Evolutionary conservation across 2,888 invertebrate genomes (phyloP).

Genomic region (Mesorhabditis sp.): DNA sequence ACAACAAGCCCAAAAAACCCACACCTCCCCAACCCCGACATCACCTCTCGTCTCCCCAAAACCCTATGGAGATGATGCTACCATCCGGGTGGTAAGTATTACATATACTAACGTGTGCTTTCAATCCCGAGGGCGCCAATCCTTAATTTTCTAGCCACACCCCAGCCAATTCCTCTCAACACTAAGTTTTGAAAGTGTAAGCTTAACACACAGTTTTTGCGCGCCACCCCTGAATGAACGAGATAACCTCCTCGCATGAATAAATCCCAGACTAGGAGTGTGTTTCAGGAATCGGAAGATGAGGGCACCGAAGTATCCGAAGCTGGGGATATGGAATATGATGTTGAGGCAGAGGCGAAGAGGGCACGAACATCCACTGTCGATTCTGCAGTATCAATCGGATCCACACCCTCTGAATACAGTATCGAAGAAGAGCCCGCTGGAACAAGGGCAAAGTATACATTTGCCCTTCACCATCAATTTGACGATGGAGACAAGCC

Average conservation of each 20-base stretch:
- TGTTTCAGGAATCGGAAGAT: slow-evolving; percentile 4
- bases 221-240: too few relatives aligned
- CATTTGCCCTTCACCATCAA: not conserved
- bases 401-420: not conserved
- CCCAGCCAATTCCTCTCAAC: too few relatives aligned
- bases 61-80: slow-evolving; percentile 39
- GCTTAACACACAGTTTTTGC: too few relatives aligned
- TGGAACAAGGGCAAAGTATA: not conserved
- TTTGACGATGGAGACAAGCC: not conserved
- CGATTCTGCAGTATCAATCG: not conserved
- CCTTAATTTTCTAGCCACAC: not conserved
- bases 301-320: slow-evolving; percentile 3
- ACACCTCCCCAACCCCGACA: not conserved
- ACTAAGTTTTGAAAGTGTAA: too few relatives aligned
- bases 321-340: not conserved
- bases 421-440: slow-evolving; percentile 5
- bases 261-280: slow-evolving; percentile 1
- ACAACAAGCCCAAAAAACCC: not conserved
- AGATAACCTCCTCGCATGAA: too few relatives aligned
- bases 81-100: slow-evolving; percentile 10
- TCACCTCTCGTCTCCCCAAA: slow-evolving; percentile 10
- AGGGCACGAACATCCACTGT: not conserved
- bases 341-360: not conserved
- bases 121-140: not conserved
- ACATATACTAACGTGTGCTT: too few relatives aligned